Conservation (phyloP, 1,140 invertebrate genomes). For the Mesaphorura yosii region DNA sequence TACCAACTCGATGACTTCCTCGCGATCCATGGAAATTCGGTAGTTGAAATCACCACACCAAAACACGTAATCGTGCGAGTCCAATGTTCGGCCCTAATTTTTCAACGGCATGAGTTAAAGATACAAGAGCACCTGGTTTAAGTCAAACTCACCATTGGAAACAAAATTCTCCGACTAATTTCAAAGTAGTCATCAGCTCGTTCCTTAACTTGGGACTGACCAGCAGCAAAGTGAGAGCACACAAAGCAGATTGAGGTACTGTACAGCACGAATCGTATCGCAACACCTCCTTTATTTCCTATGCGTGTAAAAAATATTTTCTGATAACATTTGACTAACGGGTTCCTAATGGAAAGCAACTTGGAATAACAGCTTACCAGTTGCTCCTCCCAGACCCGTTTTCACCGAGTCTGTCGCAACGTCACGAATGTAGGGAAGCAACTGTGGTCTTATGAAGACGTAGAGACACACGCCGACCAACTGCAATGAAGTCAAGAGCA, state of each 20-base stretch:
- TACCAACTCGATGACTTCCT: constrained; percentile 80
- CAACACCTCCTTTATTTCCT: constrained; percentile 92
- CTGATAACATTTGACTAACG: background rate
- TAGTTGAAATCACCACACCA: constrained; percentile 99
- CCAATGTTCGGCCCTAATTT: constrained; percentile 67
- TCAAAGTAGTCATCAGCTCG: constrained; percentile 93
- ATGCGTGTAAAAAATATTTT: constrained; percentile 9
- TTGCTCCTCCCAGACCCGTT: constrained; percentile 90
- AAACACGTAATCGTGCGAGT: constrained; percentile 95
- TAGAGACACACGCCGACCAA: constrained; percentile 96
- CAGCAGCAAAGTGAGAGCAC: constrained; percentile 97
- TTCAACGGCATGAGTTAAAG: constrained; percentile 21
- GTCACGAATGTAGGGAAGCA: constrained; percentile 77
- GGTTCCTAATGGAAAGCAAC: background rate
- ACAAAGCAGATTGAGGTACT: constrained; percentile 93
- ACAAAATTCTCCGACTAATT: constrained; percentile 82
- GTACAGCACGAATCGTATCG: constrained; percentile 80
- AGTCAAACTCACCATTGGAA: constrained; percentile 78
- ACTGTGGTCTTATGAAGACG: constrained; percentile 77
- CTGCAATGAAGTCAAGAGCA: constrained; percentile 87
- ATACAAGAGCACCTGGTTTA: background rate
- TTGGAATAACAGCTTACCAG: constrained; percentile 41
- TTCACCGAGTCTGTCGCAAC: constrained; percentile 91
- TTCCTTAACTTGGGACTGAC: constrained; percentile 89
- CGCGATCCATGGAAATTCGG: constrained; percentile 87